Conservation (phyloP, 1,140 invertebrate species). For the Sitobion miscanthi region DNA sequence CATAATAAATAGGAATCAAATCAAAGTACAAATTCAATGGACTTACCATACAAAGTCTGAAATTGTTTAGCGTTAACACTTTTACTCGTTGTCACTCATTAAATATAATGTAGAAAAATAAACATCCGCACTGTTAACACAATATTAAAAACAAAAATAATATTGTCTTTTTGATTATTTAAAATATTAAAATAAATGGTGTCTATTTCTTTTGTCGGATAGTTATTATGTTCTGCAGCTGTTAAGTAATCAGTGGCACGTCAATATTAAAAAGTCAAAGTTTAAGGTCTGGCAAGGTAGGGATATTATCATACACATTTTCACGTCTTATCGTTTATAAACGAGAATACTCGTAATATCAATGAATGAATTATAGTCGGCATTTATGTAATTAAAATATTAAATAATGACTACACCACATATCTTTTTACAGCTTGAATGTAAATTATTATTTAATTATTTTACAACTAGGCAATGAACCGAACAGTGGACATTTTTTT, state of each 20-base stretch:
- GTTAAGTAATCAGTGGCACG: neutral
- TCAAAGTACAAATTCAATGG: too few relatives aligned
- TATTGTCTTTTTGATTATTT: neutral
- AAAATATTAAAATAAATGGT: neutral
- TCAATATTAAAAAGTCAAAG: neutral
- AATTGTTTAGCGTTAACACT: too few relatives aligned
- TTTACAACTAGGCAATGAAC: neutral
- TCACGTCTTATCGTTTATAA: neutral
- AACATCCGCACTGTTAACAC: too few relatives aligned
- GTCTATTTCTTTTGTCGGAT: neutral
- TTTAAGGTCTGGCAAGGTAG: neutral
- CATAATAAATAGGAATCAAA: too few relatives aligned
- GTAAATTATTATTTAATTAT: neutral
- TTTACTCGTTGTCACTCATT: too few relatives aligned
- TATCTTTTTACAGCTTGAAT: neutral
- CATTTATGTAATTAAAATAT: slow-evolving; percentile 1
- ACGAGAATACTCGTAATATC: too few relatives aligned
- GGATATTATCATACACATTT: neutral
- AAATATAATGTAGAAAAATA: too few relatives aligned
- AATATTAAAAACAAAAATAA: neutral
- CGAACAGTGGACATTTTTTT: neutral
- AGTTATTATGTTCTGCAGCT: neutral
- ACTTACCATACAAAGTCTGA: too few relatives aligned
- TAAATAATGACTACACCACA: neutral
- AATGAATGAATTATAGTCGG: neutral